These are phyloP conservation scores for Anolis sagrei DNA, from an alignment of 2,113 vertebrate species.

Conservation along the genomic window DNA sequence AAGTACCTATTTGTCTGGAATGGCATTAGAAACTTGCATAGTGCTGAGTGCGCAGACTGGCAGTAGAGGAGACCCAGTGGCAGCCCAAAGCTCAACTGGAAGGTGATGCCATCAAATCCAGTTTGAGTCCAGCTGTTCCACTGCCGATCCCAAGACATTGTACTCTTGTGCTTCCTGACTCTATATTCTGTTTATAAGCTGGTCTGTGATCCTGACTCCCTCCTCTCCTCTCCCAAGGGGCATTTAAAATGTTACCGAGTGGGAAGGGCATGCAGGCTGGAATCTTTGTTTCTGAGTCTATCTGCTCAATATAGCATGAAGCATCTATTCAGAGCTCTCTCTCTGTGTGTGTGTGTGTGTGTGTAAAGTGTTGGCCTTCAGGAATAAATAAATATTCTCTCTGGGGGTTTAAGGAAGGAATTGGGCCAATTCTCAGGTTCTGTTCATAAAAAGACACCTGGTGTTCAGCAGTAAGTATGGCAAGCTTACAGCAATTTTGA, in stretches of 20 bases:
- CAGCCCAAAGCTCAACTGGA: background rate
- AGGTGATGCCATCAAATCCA: background rate
- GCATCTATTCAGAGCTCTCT: background rate
- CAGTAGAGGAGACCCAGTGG: background rate
- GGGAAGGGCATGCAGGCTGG: background rate
- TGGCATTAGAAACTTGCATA: background rate
- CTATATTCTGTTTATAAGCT: background rate
- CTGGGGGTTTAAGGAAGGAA: background rate
- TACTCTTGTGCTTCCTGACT: background rate
- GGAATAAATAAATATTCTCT: background rate
- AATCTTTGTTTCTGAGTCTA: background rate
- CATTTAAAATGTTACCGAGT: background rate
- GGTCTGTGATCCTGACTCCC: background rate
- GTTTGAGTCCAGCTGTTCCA: background rate
- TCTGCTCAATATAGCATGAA: background rate
- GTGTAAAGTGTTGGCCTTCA: background rate
- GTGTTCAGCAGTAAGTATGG: constrained; percentile 30
- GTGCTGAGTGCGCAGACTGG: background rate
- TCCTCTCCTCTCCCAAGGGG: background rate
- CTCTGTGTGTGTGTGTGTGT: background rate
- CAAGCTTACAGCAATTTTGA: background rate
- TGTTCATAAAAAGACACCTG: background rate
- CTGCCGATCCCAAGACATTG: background rate
- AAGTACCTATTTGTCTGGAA: background rate
- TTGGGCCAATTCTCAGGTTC: background rate